Base-by-base conservation (phyloP, 2,888 invertebrate species). In the Atherix ibis region DNA sequence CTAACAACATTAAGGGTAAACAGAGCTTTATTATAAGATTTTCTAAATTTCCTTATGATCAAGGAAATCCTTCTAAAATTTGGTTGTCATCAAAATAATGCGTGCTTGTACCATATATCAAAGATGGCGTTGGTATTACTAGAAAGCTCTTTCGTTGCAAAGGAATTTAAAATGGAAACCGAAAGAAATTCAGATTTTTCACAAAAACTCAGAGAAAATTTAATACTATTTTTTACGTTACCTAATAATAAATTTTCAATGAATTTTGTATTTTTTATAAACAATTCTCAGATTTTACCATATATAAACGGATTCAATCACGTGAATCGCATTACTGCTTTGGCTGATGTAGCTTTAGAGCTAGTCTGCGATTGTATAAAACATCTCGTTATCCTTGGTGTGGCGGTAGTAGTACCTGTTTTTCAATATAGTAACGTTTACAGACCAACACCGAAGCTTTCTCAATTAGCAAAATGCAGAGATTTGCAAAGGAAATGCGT, bases 281-380 rank as follows among this genome's bases (percentile, higher is more conserved):
- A n/a, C n/a, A n/a, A n/a, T n/a, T 38, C 48, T 2, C 62, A 78
- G 76, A 72, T 80, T 39, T 62, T 84, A 4, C 79, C 80, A 0
- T 77, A 77, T 54, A 77, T 85, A 34, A 80, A 85, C 61, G 84
- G 84, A 0, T 77, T 76, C 50, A 78, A 80, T 59, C 83, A 84
- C 60, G 73, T 84, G 17, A 70, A 77, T 1, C 75, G 77, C 52
- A 83, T 85, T 40, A 80, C 83, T 0, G 70, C 73, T 1, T 69
- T 78, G 43, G 80, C 83, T 0, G 83, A 84, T 53, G 82, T 85
- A 22, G 83, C 84, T 51, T 73, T 77, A 45, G 80, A 78, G 54
- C 58, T 85, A 40, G 84, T 84, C 12, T 78, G 82, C 49, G 76
- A 79, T 18, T 81, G 82, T 52, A 70, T 84, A 4, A 81, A 81